phyloP scores from a whole-genome alignment of 2,888 invertebrate genomes.

The Onchidella celtica region DNA sequence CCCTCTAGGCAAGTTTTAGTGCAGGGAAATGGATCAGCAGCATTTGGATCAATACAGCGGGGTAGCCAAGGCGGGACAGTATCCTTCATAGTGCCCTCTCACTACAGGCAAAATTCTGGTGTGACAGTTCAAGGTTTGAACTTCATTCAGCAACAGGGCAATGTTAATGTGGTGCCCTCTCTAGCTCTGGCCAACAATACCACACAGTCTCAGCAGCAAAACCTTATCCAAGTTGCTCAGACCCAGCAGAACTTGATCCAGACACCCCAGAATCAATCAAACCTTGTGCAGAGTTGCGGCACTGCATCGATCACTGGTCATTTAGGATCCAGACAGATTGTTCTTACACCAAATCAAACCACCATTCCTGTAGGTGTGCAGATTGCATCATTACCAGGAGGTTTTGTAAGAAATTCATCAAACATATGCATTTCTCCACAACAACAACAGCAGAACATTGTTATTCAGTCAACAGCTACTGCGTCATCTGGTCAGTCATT shows the following conservation, averaged over 20 bases:
- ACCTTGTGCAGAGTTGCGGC: neutral
- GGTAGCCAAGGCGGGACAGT: conserved; percentile 42
- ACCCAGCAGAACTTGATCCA: conserved; percentile 28
- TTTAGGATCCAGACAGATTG: conserved; percentile 32
- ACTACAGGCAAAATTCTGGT: conserved; percentile 38
- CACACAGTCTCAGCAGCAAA: conserved; percentile 30
- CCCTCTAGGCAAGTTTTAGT: conserved; percentile 43
- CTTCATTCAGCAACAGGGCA: conserved; percentile 40
- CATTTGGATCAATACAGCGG: conserved; percentile 39
- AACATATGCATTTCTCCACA: conserved; percentile 30
- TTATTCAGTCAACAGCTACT: conserved; percentile 37
- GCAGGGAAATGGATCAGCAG: conserved; percentile 34
- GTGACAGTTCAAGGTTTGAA: conserved; percentile 42
- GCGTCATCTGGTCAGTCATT: conserved; percentile 1
- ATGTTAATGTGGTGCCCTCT: conserved; percentile 41
- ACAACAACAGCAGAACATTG: conserved; percentile 31
- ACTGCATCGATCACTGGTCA: neutral
- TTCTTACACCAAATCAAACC: conserved; percentile 19
- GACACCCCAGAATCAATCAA: conserved; percentile 1
- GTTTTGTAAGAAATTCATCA: conserved; percentile 41
- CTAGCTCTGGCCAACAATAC: conserved; percentile 28
- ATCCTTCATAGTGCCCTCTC: conserved; percentile 46
- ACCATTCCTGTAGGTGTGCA: conserved; percentile 45
- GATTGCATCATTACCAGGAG: conserved; percentile 38
- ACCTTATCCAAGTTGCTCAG: conserved; percentile 25